phyloP scores from a whole-genome alignment of 2,888 invertebrate genomes.

The Deilephila elpenor region DNA sequence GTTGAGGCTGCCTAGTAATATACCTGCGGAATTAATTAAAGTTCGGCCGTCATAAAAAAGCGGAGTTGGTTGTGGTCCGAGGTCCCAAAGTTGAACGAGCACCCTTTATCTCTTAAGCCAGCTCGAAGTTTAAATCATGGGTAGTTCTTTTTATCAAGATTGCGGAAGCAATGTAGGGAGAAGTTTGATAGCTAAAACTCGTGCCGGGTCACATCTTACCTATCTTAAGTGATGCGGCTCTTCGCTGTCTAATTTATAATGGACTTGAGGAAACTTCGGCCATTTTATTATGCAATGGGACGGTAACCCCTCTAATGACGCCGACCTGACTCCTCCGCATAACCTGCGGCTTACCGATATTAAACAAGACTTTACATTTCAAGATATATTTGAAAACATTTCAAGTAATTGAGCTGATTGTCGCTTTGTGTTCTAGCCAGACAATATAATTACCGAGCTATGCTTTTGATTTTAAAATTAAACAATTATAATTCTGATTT shows the following conservation, averaged over 20 bases:
- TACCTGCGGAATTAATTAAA: slow-evolving; percentile 44
- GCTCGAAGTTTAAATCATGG: slow-evolving; percentile 78
- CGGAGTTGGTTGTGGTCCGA: slow-evolving; percentile 48
- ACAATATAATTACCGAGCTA: too few relatives aligned
- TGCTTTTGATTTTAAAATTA: too few relatives aligned
- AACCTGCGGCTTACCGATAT: slow-evolving; percentile 76
- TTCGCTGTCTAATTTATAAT: slow-evolving; percentile 85
- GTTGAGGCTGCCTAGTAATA: slow-evolving; percentile 26
- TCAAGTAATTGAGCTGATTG: slow-evolving; percentile 6
- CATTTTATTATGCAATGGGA: slow-evolving; percentile 85
- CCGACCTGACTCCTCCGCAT: slow-evolving; percentile 75
- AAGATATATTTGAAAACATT: slow-evolving; percentile 22
- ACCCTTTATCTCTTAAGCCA: slow-evolving; percentile 69
- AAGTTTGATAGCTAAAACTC: slow-evolving; percentile 78
- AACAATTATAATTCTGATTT: not conserved
- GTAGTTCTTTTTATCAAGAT: slow-evolving; percentile 83
- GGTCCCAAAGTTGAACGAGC: slow-evolving; percentile 64
- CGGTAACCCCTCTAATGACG: slow-evolving; percentile 83
- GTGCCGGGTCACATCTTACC: slow-evolving; percentile 83
- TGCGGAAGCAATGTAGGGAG: slow-evolving; percentile 72
- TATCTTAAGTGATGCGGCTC: slow-evolving; percentile 84
- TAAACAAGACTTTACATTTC: slow-evolving; percentile 65
- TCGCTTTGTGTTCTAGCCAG: not conserved
- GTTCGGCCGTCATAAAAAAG: slow-evolving; percentile 43
- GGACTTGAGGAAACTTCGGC: slow-evolving; percentile 83